A percentile compares a stretch with the other conserved stretches of the same genome.
Evolutionary conservation across 2,113 vertebrate genomes (phyloP).

Genomic region (Prunella fulvescens): DNA sequence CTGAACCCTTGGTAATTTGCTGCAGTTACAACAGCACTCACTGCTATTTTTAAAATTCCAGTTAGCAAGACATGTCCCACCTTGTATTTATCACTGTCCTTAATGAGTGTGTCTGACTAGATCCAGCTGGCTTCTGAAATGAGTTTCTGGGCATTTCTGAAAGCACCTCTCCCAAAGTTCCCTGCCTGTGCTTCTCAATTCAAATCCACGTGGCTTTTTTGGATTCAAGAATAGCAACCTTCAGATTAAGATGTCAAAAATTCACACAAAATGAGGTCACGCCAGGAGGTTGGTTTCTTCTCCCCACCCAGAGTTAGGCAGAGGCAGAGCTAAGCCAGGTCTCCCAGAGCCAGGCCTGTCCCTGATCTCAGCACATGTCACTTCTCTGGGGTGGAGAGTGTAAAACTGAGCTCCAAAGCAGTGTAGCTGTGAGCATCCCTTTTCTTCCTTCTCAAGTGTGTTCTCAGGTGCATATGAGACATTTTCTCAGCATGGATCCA

Average conservation of each 20-base stretch:
- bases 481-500: neutral
- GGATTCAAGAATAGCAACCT: neutral
- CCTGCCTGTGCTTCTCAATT: neutral
- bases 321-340: neutral
- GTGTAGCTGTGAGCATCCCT: neutral
- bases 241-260: neutral
- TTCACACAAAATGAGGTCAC: neutral
- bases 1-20: neutral
- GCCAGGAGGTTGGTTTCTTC: neutral
- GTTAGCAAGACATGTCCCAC: neutral
- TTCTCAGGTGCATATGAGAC: neutral
- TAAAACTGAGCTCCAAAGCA: neutral
- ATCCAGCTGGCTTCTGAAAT: neutral
- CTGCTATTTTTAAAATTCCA: neutral
- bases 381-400: neutral
- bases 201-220: neutral
- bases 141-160: neutral
- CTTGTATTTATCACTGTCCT: neutral
- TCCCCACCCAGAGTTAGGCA: neutral
- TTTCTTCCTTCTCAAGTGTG: neutral
- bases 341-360: neutral
- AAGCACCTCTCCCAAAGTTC: neutral
- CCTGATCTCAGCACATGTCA: fast-evolving
- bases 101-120: neutral
- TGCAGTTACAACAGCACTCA: neutral